Conservation (phyloP, 2,113 vertebrate species). For the Perca schrenkii region DNA sequence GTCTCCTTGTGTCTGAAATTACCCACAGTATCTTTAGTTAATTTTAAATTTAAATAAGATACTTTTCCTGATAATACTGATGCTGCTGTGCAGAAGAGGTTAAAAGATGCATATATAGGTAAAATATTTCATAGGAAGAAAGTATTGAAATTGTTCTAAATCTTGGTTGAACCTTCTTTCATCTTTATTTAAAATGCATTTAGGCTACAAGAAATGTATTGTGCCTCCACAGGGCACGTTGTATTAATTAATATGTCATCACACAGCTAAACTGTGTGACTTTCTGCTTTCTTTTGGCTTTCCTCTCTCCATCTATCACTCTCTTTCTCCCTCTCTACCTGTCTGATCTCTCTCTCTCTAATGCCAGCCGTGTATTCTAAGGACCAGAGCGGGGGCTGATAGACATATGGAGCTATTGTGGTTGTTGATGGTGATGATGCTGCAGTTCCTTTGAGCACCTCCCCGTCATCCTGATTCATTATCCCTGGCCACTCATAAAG, state of each 20-base stretch:
- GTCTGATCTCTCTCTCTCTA: constrained; percentile 33
- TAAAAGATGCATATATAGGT: too few species aligned
- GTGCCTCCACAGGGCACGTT: too few species aligned
- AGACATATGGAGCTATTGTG: constrained; percentile 68
- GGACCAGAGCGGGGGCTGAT: constrained; percentile 35
- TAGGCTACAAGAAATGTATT: too few species aligned
- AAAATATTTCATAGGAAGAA: too few species aligned
- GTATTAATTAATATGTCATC: background rate
- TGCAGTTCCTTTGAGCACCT: constrained; percentile 50
- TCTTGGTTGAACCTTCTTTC: too few species aligned
- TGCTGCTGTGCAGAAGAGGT: too few species aligned
- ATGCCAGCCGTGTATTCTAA: constrained; percentile 46
- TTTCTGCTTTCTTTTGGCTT: constrained; percentile 3
- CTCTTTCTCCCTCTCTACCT: constrained; percentile 9
- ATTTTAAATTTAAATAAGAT: background rate
- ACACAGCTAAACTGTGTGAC: background rate
- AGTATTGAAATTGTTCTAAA: too few species aligned
- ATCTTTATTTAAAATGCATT: too few species aligned
- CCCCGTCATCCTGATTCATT: constrained; percentile 49
- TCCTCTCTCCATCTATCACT: constrained; percentile 21
- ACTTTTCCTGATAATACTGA: too few species aligned
- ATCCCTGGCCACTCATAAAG: constrained; percentile 49
- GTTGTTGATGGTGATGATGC: constrained; percentile 67
- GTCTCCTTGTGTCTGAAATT: background rate
- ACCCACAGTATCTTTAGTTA: background rate